A percentile compares a stretch with the other conserved stretches of the same genome.
phyloP scores from a whole-genome alignment of 2,888 invertebrate genomes.

The Cynaeus angustus region DNA sequence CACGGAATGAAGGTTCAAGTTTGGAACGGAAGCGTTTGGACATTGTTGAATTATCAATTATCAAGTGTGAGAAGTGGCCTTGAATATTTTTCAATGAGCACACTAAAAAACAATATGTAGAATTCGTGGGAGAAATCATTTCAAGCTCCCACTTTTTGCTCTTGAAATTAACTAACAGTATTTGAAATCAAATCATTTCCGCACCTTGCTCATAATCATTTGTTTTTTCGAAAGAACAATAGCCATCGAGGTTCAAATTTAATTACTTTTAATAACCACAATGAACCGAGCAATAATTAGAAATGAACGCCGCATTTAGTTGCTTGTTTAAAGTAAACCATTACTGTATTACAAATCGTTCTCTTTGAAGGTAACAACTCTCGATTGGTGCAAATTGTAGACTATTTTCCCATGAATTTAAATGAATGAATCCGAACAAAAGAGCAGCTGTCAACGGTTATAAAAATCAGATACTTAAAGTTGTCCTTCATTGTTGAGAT shows the following conservation, averaged over 20 bases:
- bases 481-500: conserved; percentile 16
- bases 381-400: conserved; percentile 10
- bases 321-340: background rate
- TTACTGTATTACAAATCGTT: background rate
- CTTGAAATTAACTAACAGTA: conserved; percentile 11
- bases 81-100: conserved; percentile 26
- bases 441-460: conserved; percentile 2
- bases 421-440: conserved; percentile 4
- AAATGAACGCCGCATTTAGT: conserved; percentile 9
- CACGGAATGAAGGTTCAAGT: conserved; percentile 9
- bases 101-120: conserved; percentile 13
- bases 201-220: conserved; percentile 9
- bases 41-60: conserved; percentile 20
- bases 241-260: conserved; percentile 14
- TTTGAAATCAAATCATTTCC: conserved; percentile 18
- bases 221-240: conserved; percentile 19
- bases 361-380: background rate
- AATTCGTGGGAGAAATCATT: conserved; percentile 9
- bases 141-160: conserved; percentile 6
- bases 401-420: conserved; percentile 11
- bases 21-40: conserved; percentile 6
- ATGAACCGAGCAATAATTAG: conserved; percentile 7
- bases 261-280: conserved; percentile 25
- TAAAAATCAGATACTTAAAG: conserved; percentile 3
- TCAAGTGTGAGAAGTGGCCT: conserved; percentile 11